Evolutionary conservation across 1,140 invertebrate species (phyloP).

Genomic region (Ditylenchus dipsaci): DNA sequence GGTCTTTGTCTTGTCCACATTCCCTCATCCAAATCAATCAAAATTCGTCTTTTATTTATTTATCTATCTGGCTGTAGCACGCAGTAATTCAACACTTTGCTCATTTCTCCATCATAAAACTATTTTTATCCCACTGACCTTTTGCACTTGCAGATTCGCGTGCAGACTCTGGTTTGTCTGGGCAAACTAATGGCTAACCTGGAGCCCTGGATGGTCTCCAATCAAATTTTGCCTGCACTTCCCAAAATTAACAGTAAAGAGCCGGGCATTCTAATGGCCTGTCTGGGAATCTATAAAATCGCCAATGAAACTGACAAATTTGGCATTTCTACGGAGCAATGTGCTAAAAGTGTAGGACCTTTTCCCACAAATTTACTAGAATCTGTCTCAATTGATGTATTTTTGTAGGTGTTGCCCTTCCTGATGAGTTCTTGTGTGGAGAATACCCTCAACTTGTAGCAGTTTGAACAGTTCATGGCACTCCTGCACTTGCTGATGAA

Average conservation of each 20-base stretch:
- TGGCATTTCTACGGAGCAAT: constrained; percentile 74
- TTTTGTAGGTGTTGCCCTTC: constrained; percentile 73
- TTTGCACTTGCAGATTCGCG: constrained; percentile 68
- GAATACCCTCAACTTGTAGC: constrained; percentile 79
- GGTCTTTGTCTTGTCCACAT: too few relatives aligned
- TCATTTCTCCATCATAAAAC: too few relatives aligned
- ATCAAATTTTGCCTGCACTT: constrained; percentile 86
- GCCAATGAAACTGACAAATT: constrained; percentile 82
- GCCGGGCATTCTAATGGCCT: constrained; percentile 91
- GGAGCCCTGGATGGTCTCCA: constrained; percentile 91
- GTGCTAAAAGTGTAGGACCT: constrained; percentile 10
- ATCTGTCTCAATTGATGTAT: background rate
- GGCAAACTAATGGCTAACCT: constrained; percentile 86
- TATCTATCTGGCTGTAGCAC: too few relatives aligned
- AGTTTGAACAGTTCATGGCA: constrained; percentile 81
- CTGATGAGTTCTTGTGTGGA: constrained; percentile 88
- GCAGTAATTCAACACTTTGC: too few relatives aligned
- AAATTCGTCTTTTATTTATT: too few relatives aligned
- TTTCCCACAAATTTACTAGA: background rate
- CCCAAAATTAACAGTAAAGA: constrained; percentile 85
- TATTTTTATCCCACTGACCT: too few relatives aligned
- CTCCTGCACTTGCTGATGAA: constrained; percentile 83
- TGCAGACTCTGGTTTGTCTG: constrained; percentile 86
- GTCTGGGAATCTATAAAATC: constrained; percentile 88
- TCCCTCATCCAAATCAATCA: too few relatives aligned